A percentile compares a stretch with the other conserved stretches of the same genome.
phyloP scores from a whole-genome alignment of 2,113 vertebrate species.

The Melanerpes aurifrons region DNA sequence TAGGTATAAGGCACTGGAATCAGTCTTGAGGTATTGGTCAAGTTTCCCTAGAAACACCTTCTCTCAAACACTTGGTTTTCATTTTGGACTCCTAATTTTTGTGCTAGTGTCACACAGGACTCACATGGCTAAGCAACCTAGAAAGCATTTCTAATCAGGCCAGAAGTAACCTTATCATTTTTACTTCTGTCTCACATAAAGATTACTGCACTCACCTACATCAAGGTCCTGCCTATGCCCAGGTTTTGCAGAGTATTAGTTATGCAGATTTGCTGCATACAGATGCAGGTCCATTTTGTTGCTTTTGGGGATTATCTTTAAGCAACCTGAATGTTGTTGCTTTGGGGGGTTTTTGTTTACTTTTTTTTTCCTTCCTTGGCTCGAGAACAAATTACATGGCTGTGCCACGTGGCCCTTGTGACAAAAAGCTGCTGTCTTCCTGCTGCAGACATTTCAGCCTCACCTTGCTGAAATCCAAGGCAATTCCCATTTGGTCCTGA shows the following conservation, averaged over 20 bases:
- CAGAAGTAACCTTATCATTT: not conserved
- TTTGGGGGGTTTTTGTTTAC: not conserved
- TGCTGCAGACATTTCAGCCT: constrained; percentile 2
- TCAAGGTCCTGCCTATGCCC: not conserved
- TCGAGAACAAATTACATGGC: not conserved
- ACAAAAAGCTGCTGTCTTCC: not conserved
- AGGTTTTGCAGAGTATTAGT: not conserved
- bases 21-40: not conserved
- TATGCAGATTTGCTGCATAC: not conserved
- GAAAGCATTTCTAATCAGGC: not conserved
- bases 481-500: constrained; percentile 32
- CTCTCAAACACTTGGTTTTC: not conserved
- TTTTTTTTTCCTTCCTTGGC: not conserved
- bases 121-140: not conserved
- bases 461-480: not conserved
- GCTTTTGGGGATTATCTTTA: not conserved
- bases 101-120: not conserved
- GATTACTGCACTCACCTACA: not conserved
- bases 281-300: not conserved
- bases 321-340: not conserved
- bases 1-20: not conserved
- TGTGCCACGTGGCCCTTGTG: not conserved
- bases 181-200: not conserved
- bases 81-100: not conserved
- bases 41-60: not conserved